Evolutionary conservation across 2,797 vertebrate species (phyloP), one percentile per base, ranked within the genome.

Genomic region (Cichlasoma orientale): DNA sequence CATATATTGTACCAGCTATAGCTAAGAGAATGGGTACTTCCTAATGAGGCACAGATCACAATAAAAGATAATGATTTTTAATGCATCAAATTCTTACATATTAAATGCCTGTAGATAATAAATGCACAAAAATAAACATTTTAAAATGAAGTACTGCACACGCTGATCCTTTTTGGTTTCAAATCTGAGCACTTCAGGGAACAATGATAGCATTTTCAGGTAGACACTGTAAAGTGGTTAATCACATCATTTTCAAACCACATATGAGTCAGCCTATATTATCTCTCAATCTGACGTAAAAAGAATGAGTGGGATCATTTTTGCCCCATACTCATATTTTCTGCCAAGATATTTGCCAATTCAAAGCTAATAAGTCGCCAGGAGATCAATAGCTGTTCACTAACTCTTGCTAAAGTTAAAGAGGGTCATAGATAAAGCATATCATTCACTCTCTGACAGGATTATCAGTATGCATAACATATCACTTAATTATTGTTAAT

Each of bases 371-470:
- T 59, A 79, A 77, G 74, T 61, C 27, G 56, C 55, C 16, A 36
- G 23, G 12, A 57, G 55, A 80, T 84, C 75, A 56, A 84, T 75
- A 55, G 58, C 63, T 55, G 82, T 87, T 89, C 79, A 73, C 14
- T 80, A 52, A 71, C 70, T 78, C 79, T 57, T 61, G 13, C 66
- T 52, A 16, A 38, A 61, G 66, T 77, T 74, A 23, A 74, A 85
- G 56, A 83, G 41, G 44, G 54, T 86, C 83, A 77, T 70, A 78
- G 72, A 79, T 74, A 38, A 80, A 83, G 63, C 68, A 54, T 10
- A 84, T 88, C 23, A 78, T 72, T 87, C 77, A 79, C 73, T 83
- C 53, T 44, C 54, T 76, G 83, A 83, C 33, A 4, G 82, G 79
- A 73, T 79, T 71, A 74, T 86, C 58, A 72, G 71, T 72, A 81